phyloP scores from a whole-genome alignment of 2,797 vertebrate species.

The Trichosurus vulpecula region DNA sequence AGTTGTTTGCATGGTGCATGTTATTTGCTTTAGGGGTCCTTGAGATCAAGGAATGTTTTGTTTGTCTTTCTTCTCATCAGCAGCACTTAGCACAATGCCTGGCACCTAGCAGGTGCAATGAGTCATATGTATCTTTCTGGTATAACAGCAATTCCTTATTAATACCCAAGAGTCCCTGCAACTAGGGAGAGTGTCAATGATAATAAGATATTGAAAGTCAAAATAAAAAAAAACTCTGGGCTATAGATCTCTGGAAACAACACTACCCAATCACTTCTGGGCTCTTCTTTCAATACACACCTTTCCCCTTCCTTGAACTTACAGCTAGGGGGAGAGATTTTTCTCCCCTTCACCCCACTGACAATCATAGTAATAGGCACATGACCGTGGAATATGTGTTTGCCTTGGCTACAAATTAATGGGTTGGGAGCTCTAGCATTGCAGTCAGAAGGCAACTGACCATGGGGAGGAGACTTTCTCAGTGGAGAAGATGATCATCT shows the following conservation, averaged over 20 bases:
- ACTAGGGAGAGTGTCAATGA: background rate
- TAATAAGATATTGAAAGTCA: background rate
- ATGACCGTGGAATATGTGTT: background rate
- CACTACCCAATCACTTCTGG: background rate
- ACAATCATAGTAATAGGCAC: background rate
- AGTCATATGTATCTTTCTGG: background rate
- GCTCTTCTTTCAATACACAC: background rate
- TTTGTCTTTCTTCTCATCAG: background rate
- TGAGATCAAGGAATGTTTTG: too few relatives aligned
- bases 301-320: background rate
- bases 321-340: background rate
- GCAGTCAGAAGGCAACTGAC: background rate
- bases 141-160: background rate
- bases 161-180: background rate
- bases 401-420: background rate
- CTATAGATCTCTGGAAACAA: background rate
- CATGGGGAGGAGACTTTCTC: background rate
- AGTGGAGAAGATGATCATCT: background rate
- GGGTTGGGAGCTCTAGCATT: background rate
- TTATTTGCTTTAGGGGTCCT: background rate
- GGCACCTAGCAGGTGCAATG: background rate
- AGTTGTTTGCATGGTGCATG: background rate
- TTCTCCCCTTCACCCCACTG: background rate
- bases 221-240: background rate
- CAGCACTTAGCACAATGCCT: background rate